A percentile compares a stretch with the other conserved stretches of the same genome.
Conservation (phyloP, 1,140 invertebrate genomes). For the Pseudomyrmex cubaensis region DNA sequence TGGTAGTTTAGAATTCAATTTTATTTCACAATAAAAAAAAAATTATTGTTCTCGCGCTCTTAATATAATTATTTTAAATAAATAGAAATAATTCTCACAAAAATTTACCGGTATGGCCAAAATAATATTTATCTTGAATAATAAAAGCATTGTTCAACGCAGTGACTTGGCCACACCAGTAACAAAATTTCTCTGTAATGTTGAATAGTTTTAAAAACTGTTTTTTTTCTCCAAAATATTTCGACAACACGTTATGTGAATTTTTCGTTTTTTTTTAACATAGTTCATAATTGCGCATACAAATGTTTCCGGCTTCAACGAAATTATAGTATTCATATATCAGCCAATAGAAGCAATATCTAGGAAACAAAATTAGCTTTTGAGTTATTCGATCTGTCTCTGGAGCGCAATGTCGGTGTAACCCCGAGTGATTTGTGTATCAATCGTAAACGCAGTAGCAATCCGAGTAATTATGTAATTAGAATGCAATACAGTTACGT, state of each 20-base stretch:
- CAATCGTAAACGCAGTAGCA: constrained; percentile 7
- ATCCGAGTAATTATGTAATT: constrained; percentile 4
- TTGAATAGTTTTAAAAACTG: background rate
- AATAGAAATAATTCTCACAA: no score
- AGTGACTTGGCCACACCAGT: no score
- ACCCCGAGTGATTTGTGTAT: constrained; percentile 13
- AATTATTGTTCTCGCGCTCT: background rate
- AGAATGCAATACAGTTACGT: constrained; percentile 23
- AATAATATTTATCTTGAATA: no score
- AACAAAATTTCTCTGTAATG: no score
- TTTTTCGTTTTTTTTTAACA: background rate
- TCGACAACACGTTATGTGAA: no score
- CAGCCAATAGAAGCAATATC: constrained; percentile 77
- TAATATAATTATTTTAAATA: no score
- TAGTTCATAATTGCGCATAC: background rate
- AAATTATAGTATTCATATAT: constrained; percentile 52
- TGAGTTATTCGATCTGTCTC: constrained; percentile 43
- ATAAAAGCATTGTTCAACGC: no score
- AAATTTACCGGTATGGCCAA: no score
- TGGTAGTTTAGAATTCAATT: background rate
- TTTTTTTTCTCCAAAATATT: background rate
- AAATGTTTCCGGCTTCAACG: constrained; percentile 29
- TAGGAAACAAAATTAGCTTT: constrained; percentile 66
- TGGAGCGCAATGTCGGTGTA: constrained; percentile 42
- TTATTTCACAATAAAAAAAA: background rate